phyloP scores from a whole-genome alignment of 2,797 vertebrate genomes.

The Odontamblyopus rebecca region DNA sequence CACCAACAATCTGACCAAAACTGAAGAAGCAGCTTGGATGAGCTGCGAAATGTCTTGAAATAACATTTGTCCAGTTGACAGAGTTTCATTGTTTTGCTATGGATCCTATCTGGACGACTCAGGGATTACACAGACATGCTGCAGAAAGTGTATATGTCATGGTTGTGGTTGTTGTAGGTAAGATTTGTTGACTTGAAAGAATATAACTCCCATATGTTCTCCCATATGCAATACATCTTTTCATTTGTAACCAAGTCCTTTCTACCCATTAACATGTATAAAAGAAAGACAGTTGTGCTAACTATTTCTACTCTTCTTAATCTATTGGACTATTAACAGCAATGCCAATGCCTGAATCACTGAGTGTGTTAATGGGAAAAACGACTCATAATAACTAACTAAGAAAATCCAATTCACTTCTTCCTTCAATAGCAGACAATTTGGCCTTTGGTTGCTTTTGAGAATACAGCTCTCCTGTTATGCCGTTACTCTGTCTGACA shows the following conservation, averaged over 20 bases:
- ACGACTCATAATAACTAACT: slow-evolving; percentile 33
- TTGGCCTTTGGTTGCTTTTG: slow-evolving; percentile 54
- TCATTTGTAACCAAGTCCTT: slow-evolving; percentile 15
- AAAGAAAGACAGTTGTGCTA: slow-evolving; percentile 28
- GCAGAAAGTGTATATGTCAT: background rate
- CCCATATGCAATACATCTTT: slow-evolving; percentile 14
- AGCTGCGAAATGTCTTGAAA: too few relatives aligned
- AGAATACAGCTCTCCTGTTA: slow-evolving; percentile 49
- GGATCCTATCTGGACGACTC: too few relatives aligned
- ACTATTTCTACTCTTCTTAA: slow-evolving; percentile 10
- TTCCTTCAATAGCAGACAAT: slow-evolving; percentile 41
- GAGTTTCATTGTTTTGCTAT: too few relatives aligned
- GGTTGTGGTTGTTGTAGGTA: too few relatives aligned
- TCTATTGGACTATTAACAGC: slow-evolving; percentile 17
- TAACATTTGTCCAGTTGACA: too few relatives aligned
- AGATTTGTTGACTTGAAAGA: background rate
- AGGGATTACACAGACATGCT: background rate
- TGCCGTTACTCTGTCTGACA: slow-evolving; percentile 54
- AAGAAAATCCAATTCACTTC: slow-evolving; percentile 42
- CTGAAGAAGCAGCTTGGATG: too few relatives aligned
- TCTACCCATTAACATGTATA: slow-evolving; percentile 9
- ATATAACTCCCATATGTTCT: slow-evolving; percentile 15
- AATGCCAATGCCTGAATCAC: slow-evolving; percentile 24
- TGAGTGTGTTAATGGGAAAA: slow-evolving; percentile 21
- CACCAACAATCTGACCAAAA: too few relatives aligned